Conservation (phyloP, 2,113 vertebrate genomes). For the Carassius carassius region DNA sequence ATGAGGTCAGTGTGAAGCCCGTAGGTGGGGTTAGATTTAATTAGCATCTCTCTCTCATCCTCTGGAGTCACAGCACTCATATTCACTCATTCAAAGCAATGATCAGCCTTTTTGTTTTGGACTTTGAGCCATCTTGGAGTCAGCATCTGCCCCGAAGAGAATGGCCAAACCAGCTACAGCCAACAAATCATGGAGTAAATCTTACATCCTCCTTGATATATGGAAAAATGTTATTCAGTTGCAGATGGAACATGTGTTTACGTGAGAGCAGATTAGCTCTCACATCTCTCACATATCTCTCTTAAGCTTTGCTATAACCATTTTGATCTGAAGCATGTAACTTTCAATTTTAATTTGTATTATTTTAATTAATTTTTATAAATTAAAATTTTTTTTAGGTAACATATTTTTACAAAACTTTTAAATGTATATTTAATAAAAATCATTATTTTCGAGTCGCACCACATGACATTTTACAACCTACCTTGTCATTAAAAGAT, state of each 20-base stretch:
- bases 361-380: too few species aligned
- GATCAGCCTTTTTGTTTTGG: neutral
- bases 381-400: too few species aligned
- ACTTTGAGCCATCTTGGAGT: neutral
- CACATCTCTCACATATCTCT: too few species aligned
- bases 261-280: too few species aligned
- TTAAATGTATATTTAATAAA: neutral
- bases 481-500: too few species aligned
- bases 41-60: conserved; percentile 7
- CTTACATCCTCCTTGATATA: neutral
- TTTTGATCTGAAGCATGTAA: too few species aligned
- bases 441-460: neutral
- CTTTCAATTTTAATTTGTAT: too few species aligned
- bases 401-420: neutral
- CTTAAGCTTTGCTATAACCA: too few species aligned
- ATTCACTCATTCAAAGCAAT: neutral
- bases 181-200: neutral
- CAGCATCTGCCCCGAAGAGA: neutral
- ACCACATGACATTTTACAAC: neutral
- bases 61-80: neutral
- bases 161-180: neutral
- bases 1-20: conserved; percentile 29
- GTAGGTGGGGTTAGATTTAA: conserved; percentile 21
- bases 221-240: too few species aligned
- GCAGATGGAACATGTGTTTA: too few species aligned